A percentile compares a stretch with the other conserved stretches of the same genome.
These are phyloP conservation scores for Melanotaenia nigrans DNA, from an alignment of 2,797 vertebrate genomes.

Conservation along the genomic window DNA sequence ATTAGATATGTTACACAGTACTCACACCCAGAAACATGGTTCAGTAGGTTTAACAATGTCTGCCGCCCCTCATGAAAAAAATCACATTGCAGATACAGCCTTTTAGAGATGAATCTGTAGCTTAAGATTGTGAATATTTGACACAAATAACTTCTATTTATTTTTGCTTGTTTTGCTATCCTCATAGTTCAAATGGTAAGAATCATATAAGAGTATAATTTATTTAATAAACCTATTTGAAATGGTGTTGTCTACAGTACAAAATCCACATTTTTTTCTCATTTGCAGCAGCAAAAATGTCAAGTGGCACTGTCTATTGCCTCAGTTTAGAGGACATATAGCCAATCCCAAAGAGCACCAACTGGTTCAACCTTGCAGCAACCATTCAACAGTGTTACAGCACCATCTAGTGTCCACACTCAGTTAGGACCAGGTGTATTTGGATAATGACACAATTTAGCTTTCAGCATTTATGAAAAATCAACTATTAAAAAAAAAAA, in stretches of 20 bases:
- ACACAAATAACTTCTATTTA: too few species aligned
- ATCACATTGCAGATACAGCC: too few species aligned
- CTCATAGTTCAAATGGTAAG: not conserved
- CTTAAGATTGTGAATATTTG: not conserved
- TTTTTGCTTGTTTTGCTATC: not conserved
- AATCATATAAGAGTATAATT: not conserved
- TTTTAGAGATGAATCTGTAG: not conserved
- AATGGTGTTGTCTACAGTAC: not conserved
- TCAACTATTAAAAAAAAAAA: not conserved
- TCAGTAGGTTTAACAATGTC: too few species aligned
- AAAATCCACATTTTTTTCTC: not conserved
- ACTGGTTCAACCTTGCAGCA: not conserved
- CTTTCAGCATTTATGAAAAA: not conserved
- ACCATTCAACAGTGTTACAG: conserved; percentile 18
- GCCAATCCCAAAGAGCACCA: not conserved
- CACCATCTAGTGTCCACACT: conserved; percentile 53
- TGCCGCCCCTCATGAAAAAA: too few species aligned
- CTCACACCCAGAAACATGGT: not conserved
- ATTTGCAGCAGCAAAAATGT: not conserved
- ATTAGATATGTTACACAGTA: not conserved
- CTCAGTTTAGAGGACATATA: not conserved
- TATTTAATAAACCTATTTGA: not conserved
- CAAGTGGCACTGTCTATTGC: not conserved
- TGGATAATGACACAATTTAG: not conserved
- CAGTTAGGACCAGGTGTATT: not conserved